Evolutionary conservation across 2,888 invertebrate species (phyloP).

Genomic region (Acleris literana): DNA sequence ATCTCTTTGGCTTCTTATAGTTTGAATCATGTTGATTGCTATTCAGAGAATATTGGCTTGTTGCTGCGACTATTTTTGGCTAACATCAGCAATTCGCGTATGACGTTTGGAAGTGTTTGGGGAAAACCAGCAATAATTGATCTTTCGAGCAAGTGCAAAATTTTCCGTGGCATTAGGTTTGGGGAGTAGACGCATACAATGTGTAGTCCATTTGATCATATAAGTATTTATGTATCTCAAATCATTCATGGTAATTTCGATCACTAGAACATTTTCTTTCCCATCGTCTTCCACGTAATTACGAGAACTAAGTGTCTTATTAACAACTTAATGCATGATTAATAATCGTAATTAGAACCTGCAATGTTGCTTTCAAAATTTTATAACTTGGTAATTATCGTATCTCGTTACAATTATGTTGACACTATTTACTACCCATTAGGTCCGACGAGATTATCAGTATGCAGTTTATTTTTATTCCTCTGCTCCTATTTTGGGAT

Average conservation of each 20-base stretch:
- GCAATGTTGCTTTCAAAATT: constrained; percentile 11
- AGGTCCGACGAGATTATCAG: constrained; percentile 11
- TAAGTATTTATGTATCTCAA: constrained; percentile 3
- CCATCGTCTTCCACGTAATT: constrained; percentile 2
- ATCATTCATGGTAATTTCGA: constrained; percentile 10
- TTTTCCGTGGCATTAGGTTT: too few relatives aligned
- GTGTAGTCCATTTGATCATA: background rate
- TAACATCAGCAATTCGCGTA: constrained; percentile 14
- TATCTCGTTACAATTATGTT: constrained; percentile 13
- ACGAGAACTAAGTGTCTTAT: constrained; percentile 7
- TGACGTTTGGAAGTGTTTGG: constrained; percentile 17
- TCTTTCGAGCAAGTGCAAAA: background rate
- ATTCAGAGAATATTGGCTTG: constrained; percentile 26
- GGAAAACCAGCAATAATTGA: background rate
- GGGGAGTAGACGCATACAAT: too few relatives aligned
- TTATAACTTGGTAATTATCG: background rate
- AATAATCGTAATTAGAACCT: constrained; percentile 13
- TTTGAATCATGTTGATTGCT: constrained; percentile 26
- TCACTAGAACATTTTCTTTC: constrained; percentile 14
- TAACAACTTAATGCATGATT: constrained; percentile 8
- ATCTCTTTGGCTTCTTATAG: constrained; percentile 19
- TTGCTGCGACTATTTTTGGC: constrained; percentile 29
- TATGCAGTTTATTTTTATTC: constrained; percentile 20
- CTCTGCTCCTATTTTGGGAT: constrained; percentile 25
- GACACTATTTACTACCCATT: background rate